Evolutionary conservation across 2,888 invertebrate species (phyloP), one percentile per base, ranked within the genome.

Genomic region (Tetranychus piercei): DNA sequence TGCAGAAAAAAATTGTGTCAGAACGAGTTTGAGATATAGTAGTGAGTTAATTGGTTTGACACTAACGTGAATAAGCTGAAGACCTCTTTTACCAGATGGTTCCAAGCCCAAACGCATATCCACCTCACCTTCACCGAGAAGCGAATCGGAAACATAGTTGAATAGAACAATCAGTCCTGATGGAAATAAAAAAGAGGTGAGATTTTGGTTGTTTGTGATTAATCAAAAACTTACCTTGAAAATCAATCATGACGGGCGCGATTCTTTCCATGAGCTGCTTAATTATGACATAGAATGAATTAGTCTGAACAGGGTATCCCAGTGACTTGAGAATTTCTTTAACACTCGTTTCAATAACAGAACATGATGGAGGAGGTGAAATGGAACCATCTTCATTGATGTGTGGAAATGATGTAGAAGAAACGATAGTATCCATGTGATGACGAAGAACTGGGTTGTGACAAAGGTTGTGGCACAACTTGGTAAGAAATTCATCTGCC

Each of bases 161-260:
- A 79, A 73, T 20, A 79, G 65, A 23, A 74, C 15, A n/a, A 77
- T 43, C n/a, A 77, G 44, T n/a, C 76, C 76, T 74, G 22, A 44
- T 22, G 23, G 9, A 6, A 45, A 64, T 1, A 67, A 44, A 20
- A 23, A 23, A 20, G 18, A 23, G 20, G 6, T 22, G 20, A 23
- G 20, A 4, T 11, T 20, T 1, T 20, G 20, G 6, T 69, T 43
- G 15, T 44, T 20, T 43, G 71, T 7, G 15, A 23, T 34, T 43
- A 15, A 8, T 18, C 23, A 43, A 43, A 18, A 65, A 23, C 67
- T 44, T 75, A 44, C 94, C 90, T 77, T 90, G 89, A 80, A 89
- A 89, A 82, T 97, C 97, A 15, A 97, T 90, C 90, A 96, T 92
- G 6, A 97, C 94, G 0, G 94, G 94, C 77, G 94, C 94, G 18